Conservation (phyloP, 2,113 vertebrate genomes). For the Lepus americanus region DNA sequence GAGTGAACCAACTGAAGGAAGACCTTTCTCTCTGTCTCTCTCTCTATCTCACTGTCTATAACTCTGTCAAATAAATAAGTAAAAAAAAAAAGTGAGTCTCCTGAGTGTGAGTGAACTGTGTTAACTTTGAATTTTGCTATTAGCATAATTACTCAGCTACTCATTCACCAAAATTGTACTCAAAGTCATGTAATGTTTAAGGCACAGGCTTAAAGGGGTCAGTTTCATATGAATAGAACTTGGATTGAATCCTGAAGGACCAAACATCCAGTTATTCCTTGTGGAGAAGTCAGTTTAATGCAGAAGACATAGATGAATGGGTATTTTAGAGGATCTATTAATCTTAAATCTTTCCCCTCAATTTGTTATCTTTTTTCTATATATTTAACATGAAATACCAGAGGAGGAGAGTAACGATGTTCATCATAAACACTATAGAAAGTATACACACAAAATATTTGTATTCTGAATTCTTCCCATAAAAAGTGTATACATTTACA, state of each 20-base stretch:
- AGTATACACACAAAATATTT: neutral
- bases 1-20: no score
- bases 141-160: neutral
- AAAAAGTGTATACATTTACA: neutral
- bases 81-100: neutral
- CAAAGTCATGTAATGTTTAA: neutral
- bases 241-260: neutral
- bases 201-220: neutral
- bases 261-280: neutral
- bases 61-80: no score
- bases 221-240: neutral
- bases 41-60: no score
- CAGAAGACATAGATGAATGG: neutral
- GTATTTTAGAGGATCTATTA: neutral
- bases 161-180: neutral
- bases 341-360: neutral
- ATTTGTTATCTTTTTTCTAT: conserved; percentile 36
- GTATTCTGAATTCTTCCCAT: neutral
- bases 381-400: neutral
- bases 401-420: neutral
- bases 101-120: neutral
- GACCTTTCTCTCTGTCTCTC: no score
- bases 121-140: neutral
- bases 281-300: neutral
- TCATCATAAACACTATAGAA: neutral